Percentiles rank a stretch among this genome's conserved stretches.
Evolutionary conservation across 2,113 vertebrate species (phyloP).

Genomic region (Paraplagusia blochii): DNA sequence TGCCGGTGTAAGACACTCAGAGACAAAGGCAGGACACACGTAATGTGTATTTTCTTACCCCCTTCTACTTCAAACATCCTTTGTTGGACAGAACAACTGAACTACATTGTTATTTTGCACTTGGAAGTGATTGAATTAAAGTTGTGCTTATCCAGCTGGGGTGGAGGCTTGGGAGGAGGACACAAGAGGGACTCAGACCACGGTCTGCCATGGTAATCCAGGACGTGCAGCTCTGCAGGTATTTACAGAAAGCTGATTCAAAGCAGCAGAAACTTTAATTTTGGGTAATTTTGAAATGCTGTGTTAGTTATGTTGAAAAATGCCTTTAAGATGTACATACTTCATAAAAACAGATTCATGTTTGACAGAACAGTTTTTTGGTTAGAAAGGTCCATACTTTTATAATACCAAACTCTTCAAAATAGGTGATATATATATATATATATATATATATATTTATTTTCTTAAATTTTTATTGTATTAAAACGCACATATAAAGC

Average conservation of each 20-base stretch:
- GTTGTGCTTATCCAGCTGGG: background rate
- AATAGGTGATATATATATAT: no score
- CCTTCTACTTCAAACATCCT: background rate
- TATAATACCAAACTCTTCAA: no score
- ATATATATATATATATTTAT: no score
- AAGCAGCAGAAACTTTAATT: background rate
- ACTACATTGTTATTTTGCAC: background rate
- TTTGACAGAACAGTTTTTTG: background rate
- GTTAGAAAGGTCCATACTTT: no score
- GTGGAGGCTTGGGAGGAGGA: background rate
- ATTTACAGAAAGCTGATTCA: slow-evolving; percentile 3
- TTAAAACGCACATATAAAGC: no score
- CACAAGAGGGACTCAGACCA: background rate
- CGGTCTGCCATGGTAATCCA: background rate
- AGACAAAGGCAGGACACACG: background rate
- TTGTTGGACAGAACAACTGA: background rate
- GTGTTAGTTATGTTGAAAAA: background rate
- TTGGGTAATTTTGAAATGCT: background rate
- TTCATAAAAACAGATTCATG: background rate
- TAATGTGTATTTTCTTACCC: background rate
- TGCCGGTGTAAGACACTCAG: background rate
- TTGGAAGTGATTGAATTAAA: slow-evolving; percentile 8
- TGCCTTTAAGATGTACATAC: background rate
- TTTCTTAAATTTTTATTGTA: no score
- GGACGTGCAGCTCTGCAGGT: background rate